Evolutionary conservation across 64 coral and sea anemone species (phyloP).

Genomic region (Cladopsammia gracilis): DNA sequence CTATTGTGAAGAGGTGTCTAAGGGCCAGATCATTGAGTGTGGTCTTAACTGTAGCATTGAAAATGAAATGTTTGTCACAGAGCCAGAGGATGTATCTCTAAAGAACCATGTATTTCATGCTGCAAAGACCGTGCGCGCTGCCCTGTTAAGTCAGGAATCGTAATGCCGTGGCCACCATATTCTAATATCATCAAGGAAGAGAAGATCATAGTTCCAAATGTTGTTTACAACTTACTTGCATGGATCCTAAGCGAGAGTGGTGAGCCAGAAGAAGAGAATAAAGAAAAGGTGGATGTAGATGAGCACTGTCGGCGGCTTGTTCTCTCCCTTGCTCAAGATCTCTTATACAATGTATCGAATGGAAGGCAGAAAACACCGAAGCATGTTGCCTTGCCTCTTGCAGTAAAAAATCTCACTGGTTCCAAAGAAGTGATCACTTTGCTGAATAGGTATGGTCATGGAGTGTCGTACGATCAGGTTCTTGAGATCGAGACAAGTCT

Average conservation of each 20-base stretch:
- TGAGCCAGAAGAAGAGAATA: conserved; percentile 16
- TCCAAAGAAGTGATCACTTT: conserved; percentile 70
- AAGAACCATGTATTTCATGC: too few species aligned
- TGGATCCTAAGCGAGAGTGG: conserved; percentile 21
- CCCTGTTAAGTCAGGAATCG: conserved; percentile 3
- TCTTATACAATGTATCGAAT: conserved; percentile 42
- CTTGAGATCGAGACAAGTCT: conserved; percentile 43
- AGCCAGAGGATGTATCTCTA: too few species aligned
- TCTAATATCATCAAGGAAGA: conserved; percentile 23
- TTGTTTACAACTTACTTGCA: too few species aligned
- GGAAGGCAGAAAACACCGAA: conserved; percentile 47
- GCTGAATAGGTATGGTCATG: conserved; percentile 75
- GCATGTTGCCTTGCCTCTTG: too few species aligned
- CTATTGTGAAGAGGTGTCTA: conserved; percentile 45
- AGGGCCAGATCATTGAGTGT: conserved; percentile 50
- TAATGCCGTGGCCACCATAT: conserved; percentile 27
- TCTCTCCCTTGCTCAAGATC: too few species aligned
- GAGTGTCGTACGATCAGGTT: conserved; percentile 55
- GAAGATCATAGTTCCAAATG: too few species aligned
- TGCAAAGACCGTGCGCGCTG: conserved; percentile 29
- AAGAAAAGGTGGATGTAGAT: conserved; percentile 23
- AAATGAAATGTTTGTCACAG: not conserved
- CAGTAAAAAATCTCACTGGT: too few species aligned
- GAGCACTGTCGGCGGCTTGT: not conserved
- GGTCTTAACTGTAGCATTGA: conserved; percentile 25